A percentile compares a stretch with the other conserved stretches of the same genome.
Conservation (phyloP, 2,888 invertebrate species). For the Mesorhabditis spiculigera region DNA sequence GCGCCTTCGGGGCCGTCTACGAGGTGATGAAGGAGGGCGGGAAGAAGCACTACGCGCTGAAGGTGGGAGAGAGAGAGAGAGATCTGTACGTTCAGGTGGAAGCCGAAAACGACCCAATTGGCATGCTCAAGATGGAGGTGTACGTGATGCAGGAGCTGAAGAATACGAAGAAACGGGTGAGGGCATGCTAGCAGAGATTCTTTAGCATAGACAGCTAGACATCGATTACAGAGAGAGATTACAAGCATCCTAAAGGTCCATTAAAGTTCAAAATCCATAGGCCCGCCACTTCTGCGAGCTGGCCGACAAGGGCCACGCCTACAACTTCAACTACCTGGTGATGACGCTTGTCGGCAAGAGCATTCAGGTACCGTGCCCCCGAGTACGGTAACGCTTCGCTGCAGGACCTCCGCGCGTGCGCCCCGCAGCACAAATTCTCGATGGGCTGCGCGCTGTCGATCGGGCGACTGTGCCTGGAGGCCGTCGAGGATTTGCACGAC, state of each 20-base stretch:
- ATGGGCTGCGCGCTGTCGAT: slow-evolving; percentile 41
- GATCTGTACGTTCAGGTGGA: slow-evolving; percentile 24
- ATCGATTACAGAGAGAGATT: no score
- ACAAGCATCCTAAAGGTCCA: background rate
- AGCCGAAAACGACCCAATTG: slow-evolving; percentile 40
- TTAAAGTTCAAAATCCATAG: background rate
- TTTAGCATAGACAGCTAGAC: no score
- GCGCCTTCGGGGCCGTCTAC: slow-evolving; percentile 44
- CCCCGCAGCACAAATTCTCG: slow-evolving; percentile 33
- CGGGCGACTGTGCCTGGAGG: slow-evolving; percentile 34
- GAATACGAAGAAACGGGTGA: slow-evolving; percentile 32
- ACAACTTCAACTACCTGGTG: slow-evolving; percentile 48
- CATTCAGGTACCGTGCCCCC: slow-evolving; percentile 18
- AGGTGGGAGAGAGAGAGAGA: slow-evolving; percentile 13
- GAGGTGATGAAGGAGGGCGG: slow-evolving; percentile 27
- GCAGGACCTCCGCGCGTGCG: slow-evolving; percentile 27
- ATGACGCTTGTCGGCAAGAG: slow-evolving; percentile 48
- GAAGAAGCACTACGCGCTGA: slow-evolving; percentile 32
- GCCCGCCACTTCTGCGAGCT: slow-evolving; percentile 51
- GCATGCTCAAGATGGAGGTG: slow-evolving; percentile 53
- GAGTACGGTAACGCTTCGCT: background rate
- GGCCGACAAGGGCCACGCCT: slow-evolving; percentile 44
- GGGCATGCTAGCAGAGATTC: background rate
- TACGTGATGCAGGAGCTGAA: slow-evolving; percentile 45
- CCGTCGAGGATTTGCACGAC: slow-evolving; percentile 37